phyloP scores from a whole-genome alignment of 2,113 vertebrate genomes.

The Megalops atlanticus region DNA sequence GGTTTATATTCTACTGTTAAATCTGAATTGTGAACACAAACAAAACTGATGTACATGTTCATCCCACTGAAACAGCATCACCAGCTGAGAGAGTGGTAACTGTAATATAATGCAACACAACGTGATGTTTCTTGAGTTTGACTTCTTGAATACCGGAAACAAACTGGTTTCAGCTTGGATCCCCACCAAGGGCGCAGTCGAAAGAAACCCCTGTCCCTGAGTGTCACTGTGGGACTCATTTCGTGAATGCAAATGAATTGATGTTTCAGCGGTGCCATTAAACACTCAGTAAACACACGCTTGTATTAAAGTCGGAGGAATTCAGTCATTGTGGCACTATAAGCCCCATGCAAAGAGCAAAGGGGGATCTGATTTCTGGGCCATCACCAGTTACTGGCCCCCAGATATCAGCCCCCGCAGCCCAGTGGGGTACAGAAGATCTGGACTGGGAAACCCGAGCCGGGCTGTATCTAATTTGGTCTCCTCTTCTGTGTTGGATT shows the following conservation, averaged over 20 bases:
- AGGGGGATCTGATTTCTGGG: not conserved
- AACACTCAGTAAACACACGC: not conserved
- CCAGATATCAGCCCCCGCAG: not conserved
- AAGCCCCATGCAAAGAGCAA: not conserved
- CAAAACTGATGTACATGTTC: not conserved
- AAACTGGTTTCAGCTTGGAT: not conserved
- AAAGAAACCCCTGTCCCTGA: not conserved
- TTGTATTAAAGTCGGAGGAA: not conserved
- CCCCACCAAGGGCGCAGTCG: not conserved
- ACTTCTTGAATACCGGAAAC: not conserved
- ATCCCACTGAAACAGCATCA: no score
- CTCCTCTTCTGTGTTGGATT: conserved; percentile 38
- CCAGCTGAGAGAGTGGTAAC: not conserved
- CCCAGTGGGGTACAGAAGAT: conserved; percentile 1
- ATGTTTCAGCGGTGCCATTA: not conserved
- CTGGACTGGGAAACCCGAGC: conserved; percentile 37
- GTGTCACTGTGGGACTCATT: not conserved
- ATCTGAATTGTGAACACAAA: not conserved
- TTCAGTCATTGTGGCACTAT: conserved; percentile 10
- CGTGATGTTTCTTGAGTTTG: not conserved
- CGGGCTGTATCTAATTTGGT: conserved; percentile 39
- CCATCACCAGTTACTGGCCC: not conserved
- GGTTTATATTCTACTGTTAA: not conserved
- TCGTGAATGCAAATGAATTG: not conserved
- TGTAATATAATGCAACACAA: not conserved